These are phyloP conservation scores for Brachionichthys hirsutus DNA, from an alignment of 2,113 vertebrate genomes.

Conservation along the genomic window DNA sequence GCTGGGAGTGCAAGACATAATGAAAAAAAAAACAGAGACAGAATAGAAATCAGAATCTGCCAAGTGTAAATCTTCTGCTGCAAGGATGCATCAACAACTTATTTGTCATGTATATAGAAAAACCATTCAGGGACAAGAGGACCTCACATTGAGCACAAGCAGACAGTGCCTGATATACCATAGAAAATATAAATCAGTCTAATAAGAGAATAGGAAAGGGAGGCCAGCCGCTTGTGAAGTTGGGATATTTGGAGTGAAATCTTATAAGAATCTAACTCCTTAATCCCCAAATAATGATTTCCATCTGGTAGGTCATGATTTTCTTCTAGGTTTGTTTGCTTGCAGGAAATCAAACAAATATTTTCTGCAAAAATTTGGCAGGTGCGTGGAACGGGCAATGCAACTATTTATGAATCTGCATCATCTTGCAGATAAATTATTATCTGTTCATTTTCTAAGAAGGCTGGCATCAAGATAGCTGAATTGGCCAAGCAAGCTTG, in stretches of 20 bases:
- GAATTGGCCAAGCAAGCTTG: too few species aligned
- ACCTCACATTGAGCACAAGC: constrained; percentile 24
- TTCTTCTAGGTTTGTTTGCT: too few species aligned
- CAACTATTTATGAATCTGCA: too few species aligned
- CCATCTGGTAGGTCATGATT: too few species aligned
- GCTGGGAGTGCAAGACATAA: background rate
- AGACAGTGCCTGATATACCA: constrained; percentile 23
- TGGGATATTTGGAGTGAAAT: background rate
- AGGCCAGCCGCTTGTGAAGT: background rate
- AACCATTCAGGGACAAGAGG: constrained; percentile 27
- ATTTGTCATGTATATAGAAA: constrained; percentile 34
- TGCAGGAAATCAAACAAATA: too few species aligned
- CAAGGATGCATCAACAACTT: constrained; percentile 17
- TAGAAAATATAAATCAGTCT: constrained; percentile 27
- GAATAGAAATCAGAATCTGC: constrained; percentile 14
- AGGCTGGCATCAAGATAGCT: too few species aligned
- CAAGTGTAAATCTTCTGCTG: constrained; percentile 23
- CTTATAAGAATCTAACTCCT: background rate
- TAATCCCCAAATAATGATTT: background rate
- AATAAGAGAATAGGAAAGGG: constrained; percentile 1
- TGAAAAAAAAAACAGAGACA: background rate
- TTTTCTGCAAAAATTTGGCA: too few species aligned
- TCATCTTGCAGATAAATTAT: too few species aligned
- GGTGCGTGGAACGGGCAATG: too few species aligned
- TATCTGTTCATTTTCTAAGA: too few species aligned